Percentiles rank a stretch among this genome's conserved stretches.
Conservation (phyloP, 2,888 invertebrate genomes). For the Odontomyia ornata region DNA sequence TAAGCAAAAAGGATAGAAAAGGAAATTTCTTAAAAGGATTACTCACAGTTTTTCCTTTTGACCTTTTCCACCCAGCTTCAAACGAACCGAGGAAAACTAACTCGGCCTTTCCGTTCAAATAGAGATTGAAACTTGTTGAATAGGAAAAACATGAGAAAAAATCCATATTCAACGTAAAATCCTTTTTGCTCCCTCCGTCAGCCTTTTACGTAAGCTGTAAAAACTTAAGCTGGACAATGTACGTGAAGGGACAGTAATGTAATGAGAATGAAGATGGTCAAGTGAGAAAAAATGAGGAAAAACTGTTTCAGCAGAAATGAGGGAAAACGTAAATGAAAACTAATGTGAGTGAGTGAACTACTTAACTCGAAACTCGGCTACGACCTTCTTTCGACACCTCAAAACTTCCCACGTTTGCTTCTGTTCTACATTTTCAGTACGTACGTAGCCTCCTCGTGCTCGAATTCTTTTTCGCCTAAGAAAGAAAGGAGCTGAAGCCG, state of each 20-base stretch:
- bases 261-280: neutral
- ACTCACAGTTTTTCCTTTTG: neutral
- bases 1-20: neutral
- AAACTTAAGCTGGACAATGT: neutral
- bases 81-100: neutral
- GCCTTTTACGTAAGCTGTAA: neutral
- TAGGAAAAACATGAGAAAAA: neutral
- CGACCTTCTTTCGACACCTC: neutral
- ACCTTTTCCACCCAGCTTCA: neutral
- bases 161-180: slow-evolving; percentile 3
- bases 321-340: neutral
- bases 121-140: neutral
- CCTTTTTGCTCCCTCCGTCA: neutral
- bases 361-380: neutral
- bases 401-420: neutral
- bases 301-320: neutral
- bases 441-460: too few relatives aligned
- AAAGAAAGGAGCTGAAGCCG: too few relatives aligned
- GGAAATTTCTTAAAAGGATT: neutral
- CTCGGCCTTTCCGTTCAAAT: neutral
- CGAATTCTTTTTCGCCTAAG: too few relatives aligned
- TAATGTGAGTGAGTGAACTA: neutral
- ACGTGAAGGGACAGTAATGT: neutral
- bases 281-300: neutral
- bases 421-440: too few relatives aligned